Percentiles rank a stretch among this genome's conserved stretches.
These are phyloP conservation scores for Stomatorhinus walkeri DNA, from an alignment of 2,797 vertebrate species.

Conservation along the genomic window DNA sequence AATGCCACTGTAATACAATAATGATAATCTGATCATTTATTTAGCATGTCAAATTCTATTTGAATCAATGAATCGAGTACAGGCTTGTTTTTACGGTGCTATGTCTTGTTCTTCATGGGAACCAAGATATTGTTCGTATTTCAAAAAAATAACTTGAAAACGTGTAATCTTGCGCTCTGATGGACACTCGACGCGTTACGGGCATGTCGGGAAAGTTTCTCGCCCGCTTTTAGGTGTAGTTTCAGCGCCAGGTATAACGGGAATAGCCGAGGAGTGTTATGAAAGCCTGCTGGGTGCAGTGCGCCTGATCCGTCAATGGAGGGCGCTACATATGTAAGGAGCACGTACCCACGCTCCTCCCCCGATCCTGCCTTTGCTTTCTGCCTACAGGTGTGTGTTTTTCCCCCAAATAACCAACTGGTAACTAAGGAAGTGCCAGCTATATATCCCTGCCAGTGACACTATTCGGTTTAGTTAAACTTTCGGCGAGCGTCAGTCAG, in stretches of 20 bases:
- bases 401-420: background rate
- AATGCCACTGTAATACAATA: background rate
- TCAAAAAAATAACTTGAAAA: background rate
- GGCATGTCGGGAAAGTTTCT: background rate
- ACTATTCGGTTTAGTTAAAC: background rate
- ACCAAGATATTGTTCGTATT: background rate
- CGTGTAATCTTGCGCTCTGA: background rate
- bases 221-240: background rate
- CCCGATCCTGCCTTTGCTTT: background rate
- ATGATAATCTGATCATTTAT: background rate
- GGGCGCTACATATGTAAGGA: background rate
- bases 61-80: background rate
- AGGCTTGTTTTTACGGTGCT: background rate
- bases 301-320: background rate
- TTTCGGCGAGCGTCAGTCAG: background rate
- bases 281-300: background rate
- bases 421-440: slow-evolving; percentile 11
- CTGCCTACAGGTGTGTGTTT: slow-evolving; percentile 10
- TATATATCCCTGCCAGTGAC: background rate
- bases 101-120: background rate
- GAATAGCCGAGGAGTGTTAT: background rate
- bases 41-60: background rate
- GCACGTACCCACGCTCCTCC: background rate
- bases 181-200: background rate
- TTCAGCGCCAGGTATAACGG: background rate